Evolutionary conservation across 2,888 invertebrate genomes (phyloP).

Genomic region (Zhengitettix transpicula): DNA sequence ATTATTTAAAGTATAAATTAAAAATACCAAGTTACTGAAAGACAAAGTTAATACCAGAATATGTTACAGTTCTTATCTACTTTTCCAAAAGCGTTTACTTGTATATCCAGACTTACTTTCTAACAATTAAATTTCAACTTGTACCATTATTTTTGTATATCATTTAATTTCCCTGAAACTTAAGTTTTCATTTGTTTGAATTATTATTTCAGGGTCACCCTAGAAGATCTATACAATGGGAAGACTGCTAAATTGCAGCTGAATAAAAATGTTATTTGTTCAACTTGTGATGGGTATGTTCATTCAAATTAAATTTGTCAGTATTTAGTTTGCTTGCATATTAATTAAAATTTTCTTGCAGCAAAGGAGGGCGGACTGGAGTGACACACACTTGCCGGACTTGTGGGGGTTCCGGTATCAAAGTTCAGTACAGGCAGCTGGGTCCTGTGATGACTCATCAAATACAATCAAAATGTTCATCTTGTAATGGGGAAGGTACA

Average conservation of each 20-base stretch:
- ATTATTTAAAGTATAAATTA: too few relatives aligned
- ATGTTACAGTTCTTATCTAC: too few relatives aligned
- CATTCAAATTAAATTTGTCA: neutral
- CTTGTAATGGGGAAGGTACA: conserved; percentile 29
- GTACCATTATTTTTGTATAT: too few relatives aligned
- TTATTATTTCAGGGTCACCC: conserved; percentile 42
- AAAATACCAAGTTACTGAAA: too few relatives aligned
- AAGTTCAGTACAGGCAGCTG: conserved; percentile 54
- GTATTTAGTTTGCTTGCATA: neutral
- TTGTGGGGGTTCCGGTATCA: conserved; percentile 65
- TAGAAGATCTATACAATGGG: conserved; percentile 85
- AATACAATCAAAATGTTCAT: conserved; percentile 21
- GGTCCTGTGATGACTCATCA: conserved; percentile 28
- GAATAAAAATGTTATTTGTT: conserved; percentile 67
- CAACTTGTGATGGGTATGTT: conserved; percentile 52
- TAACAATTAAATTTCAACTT: too few relatives aligned
- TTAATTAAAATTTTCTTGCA: conserved; percentile 14
- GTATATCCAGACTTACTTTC: too few relatives aligned
- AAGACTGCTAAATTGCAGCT: conserved; percentile 68
- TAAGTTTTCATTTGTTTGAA: too few relatives aligned
- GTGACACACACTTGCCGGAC: conserved; percentile 46
- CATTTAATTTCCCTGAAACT: too few relatives aligned
- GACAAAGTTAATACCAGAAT: too few relatives aligned
- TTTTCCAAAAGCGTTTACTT: too few relatives aligned
- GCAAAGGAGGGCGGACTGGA: conserved; percentile 50